Evolutionary conservation across 2,888 invertebrate genomes (phyloP), one percentile per base, ranked within the genome.

Genomic region (Andrena flavipes): DNA sequence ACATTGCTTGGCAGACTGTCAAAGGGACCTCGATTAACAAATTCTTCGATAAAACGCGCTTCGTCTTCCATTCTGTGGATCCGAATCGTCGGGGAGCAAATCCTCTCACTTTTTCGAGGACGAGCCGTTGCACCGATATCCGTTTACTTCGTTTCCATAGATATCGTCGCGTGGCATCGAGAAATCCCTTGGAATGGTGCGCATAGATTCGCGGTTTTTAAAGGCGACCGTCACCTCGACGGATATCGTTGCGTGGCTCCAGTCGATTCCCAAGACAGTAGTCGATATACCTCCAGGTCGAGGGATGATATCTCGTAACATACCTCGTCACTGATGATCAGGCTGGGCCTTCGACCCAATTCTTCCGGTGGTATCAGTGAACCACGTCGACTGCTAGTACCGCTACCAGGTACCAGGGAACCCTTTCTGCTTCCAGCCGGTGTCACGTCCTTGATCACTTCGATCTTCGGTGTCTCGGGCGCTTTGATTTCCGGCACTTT

Each of bases 271-370:
- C n/a, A 70, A 30, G 30, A 56, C 70, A 62, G 69, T 63, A 78
- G 70, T 77, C 70, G 78, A 82, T 81, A 77, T 79, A 87, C 77
- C 79, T 87, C 60, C 54, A 51, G 5, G 26, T 35, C 63, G 64
- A 54, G 64, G 48, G 30, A 51, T 8, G 29, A 69, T 64, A 78
- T 63, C 78, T 84, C 87, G 87, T 89, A 94, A 95, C 95, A 94
- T 97, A 98, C 98, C 98, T 98, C 98, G 94, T 98, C 98, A 93
- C 98, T 97, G 93, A 98, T 98, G 92, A 98, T 97, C 90, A 98
- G 96, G 90, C 98, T 98, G 89, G 98, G 98, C 90, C 98, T 96
- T 91, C 98, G 96, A 91, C 97, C 97, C 94, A 97, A 96, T 94
- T 96, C 97, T 94, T 98, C 98, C 7, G 97, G 97, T 91, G 98